Base-by-base conservation (phyloP, 2,888 invertebrate genomes). In the Amblyjoppa fuscipennis region DNA sequence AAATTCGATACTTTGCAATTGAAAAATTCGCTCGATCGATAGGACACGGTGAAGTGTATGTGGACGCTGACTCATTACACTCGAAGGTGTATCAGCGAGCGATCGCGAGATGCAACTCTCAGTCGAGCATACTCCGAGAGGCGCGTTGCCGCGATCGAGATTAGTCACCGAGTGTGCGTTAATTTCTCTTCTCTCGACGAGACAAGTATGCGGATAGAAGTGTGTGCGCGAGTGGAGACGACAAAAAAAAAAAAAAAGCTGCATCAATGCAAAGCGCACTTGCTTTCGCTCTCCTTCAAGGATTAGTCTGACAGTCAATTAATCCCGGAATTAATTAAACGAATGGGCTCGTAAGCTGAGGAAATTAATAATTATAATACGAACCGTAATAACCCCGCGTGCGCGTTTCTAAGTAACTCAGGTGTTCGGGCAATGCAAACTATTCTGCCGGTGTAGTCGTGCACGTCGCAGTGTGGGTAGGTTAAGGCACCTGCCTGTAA, bases 361-460 rank as follows among this genome's bases (percentile, higher is more conserved):
- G 81, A 83, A 87, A 90, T 90, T 88, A 88, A 89, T 89, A 89
- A 89, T 88, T 85, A 86, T 87, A 88, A 87, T 87, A 81, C 83
- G 69, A 85, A 80, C 82, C 78, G 71, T 87, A 87, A 86, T 87
- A 88, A 87, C 64, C 75, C 49, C 31, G 56, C 41, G 61, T 31
- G 41, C 25, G 64, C 61, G 34, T 34, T 20, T 34, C 13, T n/a
- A 31, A 64, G 38, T 64, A 64, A 64, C 31, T 38, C 59, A 28
- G 25, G 59, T 28, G 59, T 59, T 28, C 59, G 59, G 11, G 13
- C 13, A 11, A 59, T 59, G 25, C 28, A 59, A 59, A 59, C 25
- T 28, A 59, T 59, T 28, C 25, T 59, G 25, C 59, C 59, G 13
- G 11, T 56, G 56, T 13, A 2, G 56, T 25, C 9, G 56, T 59